These are phyloP conservation scores for Caenorhabditis uteleia DNA, from an alignment of 2,888 invertebrate genomes.

Conservation along the genomic window DNA sequence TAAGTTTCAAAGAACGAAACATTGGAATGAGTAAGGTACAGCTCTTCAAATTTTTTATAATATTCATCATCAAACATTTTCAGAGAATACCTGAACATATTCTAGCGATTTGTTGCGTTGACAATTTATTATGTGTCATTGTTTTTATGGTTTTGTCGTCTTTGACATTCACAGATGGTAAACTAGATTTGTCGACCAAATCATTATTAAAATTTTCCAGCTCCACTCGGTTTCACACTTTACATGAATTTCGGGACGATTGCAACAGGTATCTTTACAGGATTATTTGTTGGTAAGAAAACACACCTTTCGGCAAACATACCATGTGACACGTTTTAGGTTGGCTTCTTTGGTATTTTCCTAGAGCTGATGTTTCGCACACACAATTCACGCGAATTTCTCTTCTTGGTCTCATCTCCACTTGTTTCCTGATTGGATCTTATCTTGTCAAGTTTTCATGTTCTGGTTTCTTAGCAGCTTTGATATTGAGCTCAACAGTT, in stretches of 20 bases:
- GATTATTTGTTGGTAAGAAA: not conserved
- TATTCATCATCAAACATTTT: not conserved
- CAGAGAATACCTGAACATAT: conserved; percentile 1
- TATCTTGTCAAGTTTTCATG: conserved; percentile 6
- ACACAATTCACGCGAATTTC: conserved; percentile 5
- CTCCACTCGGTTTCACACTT: conserved; percentile 3
- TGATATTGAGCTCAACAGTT: conserved; percentile 1
- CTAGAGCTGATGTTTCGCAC: conserved; percentile 2
- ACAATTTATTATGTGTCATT: conserved; percentile 5
- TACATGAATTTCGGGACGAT: conserved; percentile 7
- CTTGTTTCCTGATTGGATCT: conserved; percentile 5
- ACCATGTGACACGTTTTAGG: conserved; percentile 6
- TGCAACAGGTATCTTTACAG: conserved; percentile 1
- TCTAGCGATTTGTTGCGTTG: conserved; percentile 5
- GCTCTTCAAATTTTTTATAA: not conserved
- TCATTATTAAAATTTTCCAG: not conserved
- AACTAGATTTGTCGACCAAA: not conserved
- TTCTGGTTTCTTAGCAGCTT: conserved; percentile 2
- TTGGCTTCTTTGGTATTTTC: conserved; percentile 7
- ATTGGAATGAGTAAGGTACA: not conserved
- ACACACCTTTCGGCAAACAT: not conserved
- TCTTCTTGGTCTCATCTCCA: conserved; percentile 1
- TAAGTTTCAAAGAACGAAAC: not conserved
- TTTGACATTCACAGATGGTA: conserved; percentile 3
- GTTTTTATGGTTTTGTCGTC: conserved; percentile 3